Evolutionary conservation across 2,797 vertebrate genomes (phyloP), one percentile per base, ranked within the genome.

Genomic region (Rhinella marina): DNA sequence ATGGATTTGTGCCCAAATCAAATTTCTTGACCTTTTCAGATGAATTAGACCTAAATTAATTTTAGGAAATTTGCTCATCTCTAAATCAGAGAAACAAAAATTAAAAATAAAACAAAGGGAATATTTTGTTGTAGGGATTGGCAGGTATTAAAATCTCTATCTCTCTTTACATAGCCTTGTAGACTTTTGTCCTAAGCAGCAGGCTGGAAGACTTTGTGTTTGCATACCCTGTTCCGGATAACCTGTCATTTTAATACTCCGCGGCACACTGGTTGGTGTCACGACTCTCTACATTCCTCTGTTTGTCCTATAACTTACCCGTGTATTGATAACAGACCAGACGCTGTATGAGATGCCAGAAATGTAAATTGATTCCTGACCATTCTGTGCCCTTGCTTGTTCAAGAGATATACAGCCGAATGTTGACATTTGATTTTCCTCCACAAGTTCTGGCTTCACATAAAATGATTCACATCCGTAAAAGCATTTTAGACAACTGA

Each of bases 351-450:
- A 17, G 72, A 76, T 25, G 70, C 83, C 83, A 76, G 52, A 73
- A 76, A 85, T 85, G 83, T 50, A 41, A 72, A 76, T 62, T 75
- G 54, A 85, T 75, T 75, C 59, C 48, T 23, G 32, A 17, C 57
- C n/a, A 52, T 62, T 21, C 68, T 7, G 0, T 17, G 56, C 73
- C 48, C 79, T 75, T 52, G 56, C 77, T 81, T 72, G 41, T 80
- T 72, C 27, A 13, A n/a, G 21, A 85, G 84, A 81, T 57, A 87
- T 64, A 72, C 76, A 85, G 54, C 76, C 56, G 48, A 23, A 81
- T 54, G 64, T 84, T 84, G 80, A 87, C 81, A 72, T 85, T 80
- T 81, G 77, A 85, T 85, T 85, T 73, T 79, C 54, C 66, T 85
- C n/a, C 50, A 17, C 25, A 29, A 75, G 76, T 54, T 88, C 72